Evolutionary conservation across 92 coral and sea anemone genomes (phyloP).

Genomic region (Porites cylindrica): DNA sequence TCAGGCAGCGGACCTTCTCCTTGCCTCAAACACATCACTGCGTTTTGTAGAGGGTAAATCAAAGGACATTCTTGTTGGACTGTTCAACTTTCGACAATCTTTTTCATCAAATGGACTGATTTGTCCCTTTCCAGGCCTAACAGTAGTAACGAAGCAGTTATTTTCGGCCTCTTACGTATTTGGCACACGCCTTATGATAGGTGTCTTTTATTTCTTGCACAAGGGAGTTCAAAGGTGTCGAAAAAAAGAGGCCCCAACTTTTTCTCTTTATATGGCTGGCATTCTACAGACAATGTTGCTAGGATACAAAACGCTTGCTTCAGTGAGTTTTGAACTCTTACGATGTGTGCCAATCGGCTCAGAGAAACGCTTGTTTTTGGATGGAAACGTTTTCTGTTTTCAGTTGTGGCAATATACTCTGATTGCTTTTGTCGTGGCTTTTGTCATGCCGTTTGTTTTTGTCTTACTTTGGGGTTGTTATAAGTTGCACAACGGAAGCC

Average conservation of each 20-base stretch:
- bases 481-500: conserved; percentile 56
- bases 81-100: conserved; percentile 67
- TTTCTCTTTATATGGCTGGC: conserved; percentile 76
- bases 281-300: conserved; percentile 77
- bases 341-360: conserved; percentile 66
- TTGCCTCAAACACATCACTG: no score
- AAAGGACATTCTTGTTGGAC: conserved; percentile 44
- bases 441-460: conserved; percentile 67
- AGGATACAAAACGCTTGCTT: conserved; percentile 74
- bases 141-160: conserved; percentile 69
- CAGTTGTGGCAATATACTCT: conserved; percentile 85
- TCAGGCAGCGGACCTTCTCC: no score
- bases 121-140: conserved; percentile 86
- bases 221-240: conserved; percentile 32
- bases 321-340: conserved; percentile 52
- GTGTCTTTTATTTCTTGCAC: conserved; percentile 45
- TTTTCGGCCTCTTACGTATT: conserved; percentile 57
- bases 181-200: conserved; percentile 47
- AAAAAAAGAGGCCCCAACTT: conserved; percentile 44
- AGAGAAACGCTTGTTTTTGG: conserved; percentile 65
- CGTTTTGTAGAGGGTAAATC: no score
- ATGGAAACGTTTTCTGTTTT: conserved; percentile 68
- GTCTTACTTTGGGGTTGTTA: conserved; percentile 69
- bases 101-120: conserved; percentile 31
- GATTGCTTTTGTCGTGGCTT: conserved; percentile 37